A percentile compares a stretch with the other conserved stretches of the same genome.
These are phyloP conservation scores for Neodiprion fabricii DNA, from an alignment of 1,140 invertebrate species.

Conservation along the genomic window DNA sequence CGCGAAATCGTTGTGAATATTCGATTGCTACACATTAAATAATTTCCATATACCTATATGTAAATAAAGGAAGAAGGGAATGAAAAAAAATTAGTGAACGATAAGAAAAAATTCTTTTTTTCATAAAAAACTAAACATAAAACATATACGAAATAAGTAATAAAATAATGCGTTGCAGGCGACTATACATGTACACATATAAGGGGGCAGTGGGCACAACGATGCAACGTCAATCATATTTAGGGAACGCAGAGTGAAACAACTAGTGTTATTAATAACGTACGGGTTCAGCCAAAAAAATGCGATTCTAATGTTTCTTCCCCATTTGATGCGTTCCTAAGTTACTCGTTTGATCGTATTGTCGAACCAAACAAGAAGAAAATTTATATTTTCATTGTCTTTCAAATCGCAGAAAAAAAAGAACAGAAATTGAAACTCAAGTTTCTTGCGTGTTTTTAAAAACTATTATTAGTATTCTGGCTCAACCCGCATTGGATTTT, in stretches of 20 bases:
- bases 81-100: slow-evolving; percentile 34
- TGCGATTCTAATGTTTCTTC: not conserved
- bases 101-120: not conserved
- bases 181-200: not conserved
- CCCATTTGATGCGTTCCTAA: not conserved
- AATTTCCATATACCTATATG: slow-evolving; percentile 1
- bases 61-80: slow-evolving; percentile 29
- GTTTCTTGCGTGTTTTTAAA: not conserved
- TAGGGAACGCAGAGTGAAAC: not conserved
- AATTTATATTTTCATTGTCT: not conserved
- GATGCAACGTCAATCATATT: slow-evolving; percentile 1
- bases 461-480: too few species aligned
- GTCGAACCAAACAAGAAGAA: too few species aligned
- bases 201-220: not conserved
- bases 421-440: not conserved
- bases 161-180: not conserved
- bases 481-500: not conserved
- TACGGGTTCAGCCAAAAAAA: not conserved
- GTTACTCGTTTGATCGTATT: too few species aligned
- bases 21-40: too few species aligned
- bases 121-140: not conserved
- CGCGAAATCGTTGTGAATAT: too few species aligned
- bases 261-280: not conserved
- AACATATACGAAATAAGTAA: not conserved
- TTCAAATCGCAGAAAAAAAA: not conserved